These are phyloP conservation scores for Resseliella maxima DNA, from an alignment of 2,888 invertebrate species.

Conservation along the genomic window DNA sequence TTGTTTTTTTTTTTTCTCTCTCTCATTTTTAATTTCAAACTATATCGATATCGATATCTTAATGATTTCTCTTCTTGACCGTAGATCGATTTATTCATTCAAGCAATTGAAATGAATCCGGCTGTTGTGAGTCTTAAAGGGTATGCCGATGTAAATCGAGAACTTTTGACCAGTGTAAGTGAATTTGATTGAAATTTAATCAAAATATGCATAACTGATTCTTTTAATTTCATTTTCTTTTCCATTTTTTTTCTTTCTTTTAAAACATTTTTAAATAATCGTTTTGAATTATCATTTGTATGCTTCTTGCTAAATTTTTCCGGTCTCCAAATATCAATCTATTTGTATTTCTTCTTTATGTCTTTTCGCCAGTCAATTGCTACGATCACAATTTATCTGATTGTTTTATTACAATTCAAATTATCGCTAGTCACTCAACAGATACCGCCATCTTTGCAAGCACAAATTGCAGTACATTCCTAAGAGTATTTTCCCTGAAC, in stretches of 20 bases:
- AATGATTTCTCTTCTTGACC: constrained; percentile 58
- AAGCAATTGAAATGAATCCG: constrained; percentile 78
- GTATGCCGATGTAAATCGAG: constrained; percentile 75
- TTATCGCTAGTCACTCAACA: constrained; percentile 67
- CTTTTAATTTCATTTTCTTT: neutral
- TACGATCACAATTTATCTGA: constrained; percentile 75
- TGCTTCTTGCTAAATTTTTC: too few relatives aligned
- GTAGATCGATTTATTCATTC: constrained; percentile 76
- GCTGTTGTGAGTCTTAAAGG: constrained; percentile 77
- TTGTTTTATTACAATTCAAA: constrained; percentile 76
- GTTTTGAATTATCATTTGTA: too few relatives aligned
- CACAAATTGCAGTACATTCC: neutral
- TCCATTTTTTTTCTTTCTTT: neutral
- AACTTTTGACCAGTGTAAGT: constrained; percentile 74
- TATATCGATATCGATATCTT: neutral
- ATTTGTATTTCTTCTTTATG: constrained; percentile 44
- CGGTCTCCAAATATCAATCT: too few relatives aligned
- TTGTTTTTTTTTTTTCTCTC: neutral
- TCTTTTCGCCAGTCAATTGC: constrained; percentile 71
- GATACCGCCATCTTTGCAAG: neutral
- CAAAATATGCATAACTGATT: constrained; percentile 55
- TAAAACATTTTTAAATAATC: too few relatives aligned
- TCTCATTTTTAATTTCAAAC: neutral
- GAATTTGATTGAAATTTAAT: constrained; percentile 2
- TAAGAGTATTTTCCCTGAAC: neutral